phyloP scores from a whole-genome alignment of 2,888 invertebrate species.

The Melanchra persicariae region DNA sequence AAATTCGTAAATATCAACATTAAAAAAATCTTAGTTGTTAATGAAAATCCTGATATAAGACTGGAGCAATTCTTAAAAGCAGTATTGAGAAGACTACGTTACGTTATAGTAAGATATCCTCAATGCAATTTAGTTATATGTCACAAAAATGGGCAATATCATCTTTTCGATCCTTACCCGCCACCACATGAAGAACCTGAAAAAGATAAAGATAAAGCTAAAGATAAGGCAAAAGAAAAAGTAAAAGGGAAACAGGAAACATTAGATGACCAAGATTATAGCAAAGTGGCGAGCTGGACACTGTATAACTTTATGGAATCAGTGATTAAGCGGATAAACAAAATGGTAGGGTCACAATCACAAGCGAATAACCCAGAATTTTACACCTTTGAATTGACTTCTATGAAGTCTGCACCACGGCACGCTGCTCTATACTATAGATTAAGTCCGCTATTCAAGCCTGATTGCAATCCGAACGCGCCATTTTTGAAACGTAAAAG shows the following conservation, averaged over 20 bases:
- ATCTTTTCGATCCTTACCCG: slow-evolving; percentile 92
- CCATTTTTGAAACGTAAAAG: slow-evolving; percentile 80
- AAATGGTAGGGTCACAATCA: slow-evolving; percentile 67
- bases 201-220: slow-evolving; percentile 1
- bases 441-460: slow-evolving; percentile 84
- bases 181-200: slow-evolving; percentile 73
- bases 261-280: not conserved
- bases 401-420: slow-evolving; percentile 89
- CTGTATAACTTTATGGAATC: slow-evolving; percentile 82
- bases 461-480: slow-evolving; percentile 83
- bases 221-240: slow-evolving; percentile 8
- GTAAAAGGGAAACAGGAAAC: not conserved
- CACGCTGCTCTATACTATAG: slow-evolving; percentile 84
- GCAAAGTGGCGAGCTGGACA: slow-evolving; percentile 85
- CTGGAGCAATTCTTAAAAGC: slow-evolving; percentile 86
- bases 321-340: slow-evolving; percentile 78
- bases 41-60: slow-evolving; percentile 84
- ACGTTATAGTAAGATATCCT: slow-evolving; percentile 91
- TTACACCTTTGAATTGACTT: slow-evolving; percentile 91
- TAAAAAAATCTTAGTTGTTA: slow-evolving; percentile 89
- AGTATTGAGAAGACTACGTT: slow-evolving; percentile 85
- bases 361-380: slow-evolving; percentile 83
- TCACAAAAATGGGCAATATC: slow-evolving; percentile 89
- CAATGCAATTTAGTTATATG: slow-evolving; percentile 91
- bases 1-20: slow-evolving; percentile 92